Base-by-base conservation (phyloP, 2,113 vertebrate species). In the Mormoops blainvillei region DNA sequence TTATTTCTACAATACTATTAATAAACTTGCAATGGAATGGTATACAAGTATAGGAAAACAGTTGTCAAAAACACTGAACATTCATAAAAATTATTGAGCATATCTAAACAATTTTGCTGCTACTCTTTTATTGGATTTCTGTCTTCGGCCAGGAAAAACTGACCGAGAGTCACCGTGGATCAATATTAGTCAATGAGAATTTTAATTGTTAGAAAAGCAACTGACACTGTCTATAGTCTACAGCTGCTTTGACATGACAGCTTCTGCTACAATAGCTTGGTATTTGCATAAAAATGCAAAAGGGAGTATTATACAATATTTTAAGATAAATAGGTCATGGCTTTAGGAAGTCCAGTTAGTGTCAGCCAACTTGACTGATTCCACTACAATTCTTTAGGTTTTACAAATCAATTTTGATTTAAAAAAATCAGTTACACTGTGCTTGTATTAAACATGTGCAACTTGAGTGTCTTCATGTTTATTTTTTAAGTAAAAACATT, bases 121-220 rank as follows among this genome's bases (percentile, higher is more conserved):
- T 36, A 63, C 43, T 38, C 13, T 90, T 97, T 96, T 33, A 56
- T 65, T 18, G 56, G 22, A 82, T 52, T 74, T 56, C 31, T 5
- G 61, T 89, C 45, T 43, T 97, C 13, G 19, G 36, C 20, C 48
- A 76, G 22, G 11, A 94, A 89, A 89, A 94, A 65, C 1, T 76
- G 65, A 76, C 52, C 26, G 36, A 82, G 87, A 87, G 15, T 83
- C 95, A 91, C 76, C 65, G 38, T 93, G 20, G 70, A 43, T 73
- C 86, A 61, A 28, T 43, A 94, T 48, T 15, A 97, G 58, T 95
- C 83, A 85, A 82, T 78, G n/a, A 93, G 85, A 96, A 45, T 0
- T 26, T 95, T 96, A 74, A 92, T 96, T 33, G 33, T 93, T 81
- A 96, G 87, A 97, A 88, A 85, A 38, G 80, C 15, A 95, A 38